phyloP scores from a whole-genome alignment of 2,888 invertebrate species.

The Apocheima hispidaria region DNA sequence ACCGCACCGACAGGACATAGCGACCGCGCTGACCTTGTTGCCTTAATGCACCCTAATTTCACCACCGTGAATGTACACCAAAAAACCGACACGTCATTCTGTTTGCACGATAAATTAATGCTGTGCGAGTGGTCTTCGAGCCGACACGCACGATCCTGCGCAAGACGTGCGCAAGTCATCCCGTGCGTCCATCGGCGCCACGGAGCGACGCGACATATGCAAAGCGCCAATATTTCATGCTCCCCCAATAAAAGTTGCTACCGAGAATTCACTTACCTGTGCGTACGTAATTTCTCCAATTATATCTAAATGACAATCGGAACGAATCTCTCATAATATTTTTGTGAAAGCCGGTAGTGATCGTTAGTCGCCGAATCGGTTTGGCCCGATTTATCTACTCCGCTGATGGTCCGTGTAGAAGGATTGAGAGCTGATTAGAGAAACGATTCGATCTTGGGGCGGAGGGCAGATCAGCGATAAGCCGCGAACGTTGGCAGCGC shows the following conservation, averaged over 20 bases:
- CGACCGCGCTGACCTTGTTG: constrained; percentile 78
- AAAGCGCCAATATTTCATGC: constrained; percentile 61
- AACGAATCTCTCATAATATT: constrained; percentile 60
- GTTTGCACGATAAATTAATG: constrained; percentile 83
- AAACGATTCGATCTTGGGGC: constrained; percentile 80
- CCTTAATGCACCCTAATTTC: constrained; percentile 85
- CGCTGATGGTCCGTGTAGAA: constrained; percentile 75
- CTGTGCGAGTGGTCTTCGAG: constrained; percentile 68
- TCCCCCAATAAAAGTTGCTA: constrained; percentile 56
- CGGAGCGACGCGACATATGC: constrained; percentile 47
- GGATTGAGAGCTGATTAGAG: constrained; percentile 81
- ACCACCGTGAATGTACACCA: constrained; percentile 67
- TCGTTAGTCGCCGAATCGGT: constrained; percentile 51
- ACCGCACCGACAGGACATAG: constrained; percentile 66
- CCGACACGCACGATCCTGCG: constrained; percentile 65
- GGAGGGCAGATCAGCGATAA: constrained; percentile 84
- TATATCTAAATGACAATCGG: constrained; percentile 62
- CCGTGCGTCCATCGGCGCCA: constrained; percentile 46
- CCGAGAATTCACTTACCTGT: constrained; percentile 56
- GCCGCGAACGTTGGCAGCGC: constrained; percentile 79
- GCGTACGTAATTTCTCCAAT: constrained; percentile 60
- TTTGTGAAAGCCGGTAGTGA: constrained; percentile 57
- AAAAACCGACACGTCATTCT: constrained; percentile 79
- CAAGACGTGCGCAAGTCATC: constrained; percentile 60
- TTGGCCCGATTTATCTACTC: constrained; percentile 63